Evolutionary conservation across 2,113 vertebrate species (phyloP), one percentile per base, ranked within the genome.

Genomic region (Gasterosteus aculeatus): DNA sequence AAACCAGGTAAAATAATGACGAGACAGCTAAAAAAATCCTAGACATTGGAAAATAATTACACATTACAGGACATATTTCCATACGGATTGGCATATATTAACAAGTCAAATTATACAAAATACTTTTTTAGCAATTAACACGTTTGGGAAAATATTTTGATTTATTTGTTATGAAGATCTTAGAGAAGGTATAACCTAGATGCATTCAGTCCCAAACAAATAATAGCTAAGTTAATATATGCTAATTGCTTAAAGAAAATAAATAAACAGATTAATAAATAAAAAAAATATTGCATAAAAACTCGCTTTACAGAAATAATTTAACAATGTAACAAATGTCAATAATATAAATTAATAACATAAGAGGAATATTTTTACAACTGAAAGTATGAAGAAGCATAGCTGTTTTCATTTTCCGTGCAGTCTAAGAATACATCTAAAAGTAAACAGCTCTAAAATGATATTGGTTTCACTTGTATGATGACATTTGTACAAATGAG

Each of bases 31-130:
- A 78, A 85, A 26, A 89, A 86, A 82, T 73, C 74, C 87, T 78
- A 78, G 85, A 92, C 87, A 87, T 83, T 19, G 57, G 66, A 90
- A 92, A 92, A 89, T 78, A 91, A 92, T 82, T 46, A 86, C 89
- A 91, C 86, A 81, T 89, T 91, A 92, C 89, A 89, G 83, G 88
- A 94, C 88, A 86, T 88, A 88, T 65, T 86, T 92, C 83, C 75
- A 78, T 91, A 94, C 89, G 92, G 85, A 90, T 89, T 87, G 86
- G 90, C 83, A 92, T 87, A 91, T 91, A 93, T 88, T 91, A 87
- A 93, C 87, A 92, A 86, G 84, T 91, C 74, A 91, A 94, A 93
- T 92, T 90, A 94, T 93, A 92, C 85, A 93, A 94, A 93, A 93
- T 90, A 91, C 81, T 86, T 89, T 76, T 86, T 92, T 82, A 84